Evolutionary conservation across 2,888 invertebrate species (phyloP).

Genomic region (Anorthoa munda): DNA sequence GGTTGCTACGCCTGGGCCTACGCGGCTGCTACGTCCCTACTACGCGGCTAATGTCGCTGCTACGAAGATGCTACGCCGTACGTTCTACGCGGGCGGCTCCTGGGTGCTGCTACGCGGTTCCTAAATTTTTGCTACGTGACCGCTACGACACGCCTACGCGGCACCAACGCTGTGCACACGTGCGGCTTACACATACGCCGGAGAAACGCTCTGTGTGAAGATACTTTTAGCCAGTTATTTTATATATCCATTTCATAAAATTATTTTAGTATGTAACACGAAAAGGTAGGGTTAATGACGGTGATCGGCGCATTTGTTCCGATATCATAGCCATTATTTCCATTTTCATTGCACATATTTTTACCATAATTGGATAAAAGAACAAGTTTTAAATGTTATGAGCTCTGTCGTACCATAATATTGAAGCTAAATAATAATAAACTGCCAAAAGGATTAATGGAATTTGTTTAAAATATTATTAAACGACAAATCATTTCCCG

Average conservation of each 20-base stretch:
- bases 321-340: constrained; percentile 42
- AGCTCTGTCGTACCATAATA: constrained; percentile 35
- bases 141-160: neutral
- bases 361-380: constrained; percentile 36
- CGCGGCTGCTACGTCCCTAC: constrained; percentile 6
- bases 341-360: constrained; percentile 42
- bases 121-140: neutral
- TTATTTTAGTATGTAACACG: constrained; percentile 12
- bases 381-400: constrained; percentile 51
- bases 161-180: neutral
- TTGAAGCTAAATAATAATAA: constrained; percentile 27
- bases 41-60: neutral
- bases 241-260: constrained; percentile 11
- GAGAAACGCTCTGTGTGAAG: neutral
- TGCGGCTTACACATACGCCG: neutral
- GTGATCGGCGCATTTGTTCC: constrained; percentile 22
- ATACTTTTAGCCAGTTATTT: constrained; percentile 6
- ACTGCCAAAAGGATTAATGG: constrained; percentile 22
- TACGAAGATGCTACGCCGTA: neutral
- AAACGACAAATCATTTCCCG: constrained; percentile 43
- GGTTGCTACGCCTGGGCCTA: neutral
- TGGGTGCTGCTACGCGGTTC: neutral
- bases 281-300: constrained; percentile 54
- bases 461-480: constrained; percentile 24
- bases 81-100: neutral